A percentile compares a stretch with the other conserved stretches of the same genome.
Conservation (phyloP, 2,113 vertebrate genomes). For the Mixornis gularis region DNA sequence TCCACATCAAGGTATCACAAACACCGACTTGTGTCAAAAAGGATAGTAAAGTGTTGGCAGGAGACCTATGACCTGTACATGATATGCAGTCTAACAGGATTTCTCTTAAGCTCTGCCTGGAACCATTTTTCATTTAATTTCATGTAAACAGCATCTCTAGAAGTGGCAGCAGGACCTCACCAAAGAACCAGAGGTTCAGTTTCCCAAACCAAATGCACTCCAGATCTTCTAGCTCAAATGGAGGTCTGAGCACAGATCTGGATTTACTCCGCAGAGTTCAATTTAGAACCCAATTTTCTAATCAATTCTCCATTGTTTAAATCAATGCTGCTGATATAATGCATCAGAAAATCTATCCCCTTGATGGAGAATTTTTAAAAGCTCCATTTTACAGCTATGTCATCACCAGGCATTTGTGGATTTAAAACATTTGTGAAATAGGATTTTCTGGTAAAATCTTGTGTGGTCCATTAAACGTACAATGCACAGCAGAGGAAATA, state of each 20-base stretch:
- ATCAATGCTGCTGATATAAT: constrained; percentile 42
- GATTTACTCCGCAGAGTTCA: neutral
- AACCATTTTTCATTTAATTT: neutral
- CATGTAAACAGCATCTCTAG: neutral
- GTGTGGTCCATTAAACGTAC: constrained; percentile 44
- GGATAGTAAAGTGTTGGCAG: neutral
- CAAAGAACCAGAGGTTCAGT: neutral
- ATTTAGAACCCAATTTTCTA: constrained; percentile 25
- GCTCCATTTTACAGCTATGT: constrained; percentile 37
- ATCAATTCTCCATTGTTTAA: constrained; percentile 54
- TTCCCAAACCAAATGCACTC: neutral
- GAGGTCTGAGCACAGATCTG: constrained; percentile 4
- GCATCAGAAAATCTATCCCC: constrained; percentile 14
- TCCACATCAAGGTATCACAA: neutral
- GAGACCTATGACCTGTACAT: neutral
- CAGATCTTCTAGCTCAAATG: neutral
- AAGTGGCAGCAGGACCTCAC: neutral
- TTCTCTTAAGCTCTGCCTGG: neutral
- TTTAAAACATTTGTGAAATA: constrained; percentile 45
- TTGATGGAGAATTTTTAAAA: constrained; percentile 27
- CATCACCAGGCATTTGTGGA: constrained; percentile 30
- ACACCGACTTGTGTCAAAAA: neutral
- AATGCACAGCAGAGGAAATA: constrained; percentile 41
- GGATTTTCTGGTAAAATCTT: constrained; percentile 57
- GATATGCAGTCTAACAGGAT: neutral